A percentile compares a stretch with the other conserved stretches of the same genome.
Conservation (phyloP, 2,888 invertebrate genomes). For the Drosophila peninsularis region DNA sequence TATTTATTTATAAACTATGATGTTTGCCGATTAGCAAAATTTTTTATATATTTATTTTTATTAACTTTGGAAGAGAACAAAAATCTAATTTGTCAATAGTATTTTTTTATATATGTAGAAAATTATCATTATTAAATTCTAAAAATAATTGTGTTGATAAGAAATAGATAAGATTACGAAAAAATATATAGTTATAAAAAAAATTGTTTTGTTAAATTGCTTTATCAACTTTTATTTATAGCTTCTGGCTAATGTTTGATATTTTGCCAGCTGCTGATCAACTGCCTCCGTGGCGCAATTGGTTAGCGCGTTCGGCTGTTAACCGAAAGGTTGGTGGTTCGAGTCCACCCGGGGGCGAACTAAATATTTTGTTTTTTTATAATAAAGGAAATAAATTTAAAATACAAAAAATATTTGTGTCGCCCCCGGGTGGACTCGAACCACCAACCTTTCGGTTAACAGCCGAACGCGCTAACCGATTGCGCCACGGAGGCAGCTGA, state of each 20-base stretch:
- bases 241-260: background rate
- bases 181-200: background rate
- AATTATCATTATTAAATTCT: too few relatives aligned
- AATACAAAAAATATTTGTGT: constrained; percentile 21
- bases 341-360: constrained; percentile 96
- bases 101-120: too few relatives aligned
- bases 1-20: too few relatives aligned
- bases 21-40: too few relatives aligned
- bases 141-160: background rate
- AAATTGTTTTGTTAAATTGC: background rate
- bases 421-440: constrained; percentile 99
- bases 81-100: too few relatives aligned
- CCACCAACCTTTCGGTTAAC: constrained; percentile 99
- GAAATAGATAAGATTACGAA: background rate
- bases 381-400: background rate
- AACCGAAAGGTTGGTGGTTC: constrained; percentile 99
- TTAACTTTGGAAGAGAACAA: too few relatives aligned
- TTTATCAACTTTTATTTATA: background rate
- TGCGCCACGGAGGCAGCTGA: constrained; percentile 91
- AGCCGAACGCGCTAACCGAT: constrained; percentile 99
- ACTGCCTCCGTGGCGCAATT: constrained; percentile 93
- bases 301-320: constrained; percentile 99
- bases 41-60: background rate
- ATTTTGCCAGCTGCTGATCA: background rate
- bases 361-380: constrained; percentile 1